phyloP scores from a whole-genome alignment of 2,888 invertebrate genomes.

The Zaprionus bogoriensis region DNA sequence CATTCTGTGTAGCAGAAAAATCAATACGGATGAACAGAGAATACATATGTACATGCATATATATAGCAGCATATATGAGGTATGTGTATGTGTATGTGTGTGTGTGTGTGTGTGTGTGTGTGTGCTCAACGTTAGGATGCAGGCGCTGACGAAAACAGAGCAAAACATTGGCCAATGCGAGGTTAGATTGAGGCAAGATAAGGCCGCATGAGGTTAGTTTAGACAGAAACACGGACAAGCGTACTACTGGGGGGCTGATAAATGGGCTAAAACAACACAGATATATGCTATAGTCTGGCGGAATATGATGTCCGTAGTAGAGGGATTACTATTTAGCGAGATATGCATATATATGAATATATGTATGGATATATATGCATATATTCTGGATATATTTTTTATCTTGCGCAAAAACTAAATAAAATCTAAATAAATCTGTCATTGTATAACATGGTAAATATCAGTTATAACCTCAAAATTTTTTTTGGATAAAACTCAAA shows the following conservation, averaged over 20 bases:
- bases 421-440: no score
- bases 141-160: not conserved
- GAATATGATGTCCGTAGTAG: no score
- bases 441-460: no score
- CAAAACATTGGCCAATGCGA: conserved; percentile 18
- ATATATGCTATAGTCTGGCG: not conserved
- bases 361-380: not conserved
- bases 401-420: no score
- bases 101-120: not conserved
- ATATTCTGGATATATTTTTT: no score
- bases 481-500: no score
- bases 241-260: not conserved
- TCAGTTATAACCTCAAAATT: no score
- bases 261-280: not conserved
- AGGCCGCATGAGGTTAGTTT: conserved; percentile 18
- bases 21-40: conserved; percentile 67
- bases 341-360: not conserved
- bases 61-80: not conserved
- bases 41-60: conserved; percentile 17
- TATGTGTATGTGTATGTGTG: not conserved
- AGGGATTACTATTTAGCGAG: no score
- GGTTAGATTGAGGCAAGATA: conserved; percentile 32
- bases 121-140: conserved; percentile 35
- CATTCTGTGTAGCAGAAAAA: conserved; percentile 49
- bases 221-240: not conserved